A percentile compares a stretch with the other conserved stretches of the same genome.
Evolutionary conservation across 2,888 invertebrate species (phyloP).

Genomic region (Drosophila diplacantha): DNA sequence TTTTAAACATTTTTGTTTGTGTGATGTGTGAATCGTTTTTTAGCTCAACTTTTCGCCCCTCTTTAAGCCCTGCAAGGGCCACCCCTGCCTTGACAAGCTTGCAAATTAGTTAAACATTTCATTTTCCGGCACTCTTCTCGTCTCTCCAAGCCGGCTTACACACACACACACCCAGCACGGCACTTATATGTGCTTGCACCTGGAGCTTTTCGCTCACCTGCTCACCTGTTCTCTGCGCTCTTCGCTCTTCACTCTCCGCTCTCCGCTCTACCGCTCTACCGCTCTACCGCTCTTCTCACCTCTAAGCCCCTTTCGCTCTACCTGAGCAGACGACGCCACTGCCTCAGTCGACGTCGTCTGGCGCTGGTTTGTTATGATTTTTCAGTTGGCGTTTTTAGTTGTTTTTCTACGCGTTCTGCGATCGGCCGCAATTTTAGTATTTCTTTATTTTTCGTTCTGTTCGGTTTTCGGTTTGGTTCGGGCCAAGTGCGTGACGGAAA

Average conservation of each 20-base stretch:
- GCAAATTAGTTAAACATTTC: constrained; percentile 51
- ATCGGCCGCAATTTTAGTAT: constrained; percentile 60
- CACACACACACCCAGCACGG: constrained; percentile 11
- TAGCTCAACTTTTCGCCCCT: not conserved
- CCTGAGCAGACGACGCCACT: not conserved
- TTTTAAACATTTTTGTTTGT: not conserved
- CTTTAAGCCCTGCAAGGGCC: not conserved
- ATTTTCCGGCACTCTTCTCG: constrained; percentile 22
- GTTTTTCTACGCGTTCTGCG: constrained; percentile 72
- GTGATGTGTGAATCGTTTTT: too few species aligned
- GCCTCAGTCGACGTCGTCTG: constrained; percentile 22
- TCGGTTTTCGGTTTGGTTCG: constrained; percentile 2
- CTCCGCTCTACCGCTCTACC: not conserved
- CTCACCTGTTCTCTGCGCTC: constrained; percentile 25
- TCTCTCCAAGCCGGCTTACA: constrained; percentile 24
- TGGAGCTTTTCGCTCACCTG: constrained; percentile 29
- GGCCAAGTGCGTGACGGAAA: constrained; percentile 36
- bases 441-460: constrained; percentile 6
- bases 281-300: constrained; percentile 3
- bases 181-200: constrained; percentile 6
- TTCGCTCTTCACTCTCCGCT: not conserved
- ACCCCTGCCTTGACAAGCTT: constrained; percentile 16
- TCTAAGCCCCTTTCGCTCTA: not conserved
- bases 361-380: constrained; percentile 71
- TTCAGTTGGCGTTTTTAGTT: constrained; percentile 69